Evolutionary conservation across 1,140 invertebrate genomes (phyloP), one percentile per base, ranked within the genome.

Genomic region (Pissodes strobi): DNA sequence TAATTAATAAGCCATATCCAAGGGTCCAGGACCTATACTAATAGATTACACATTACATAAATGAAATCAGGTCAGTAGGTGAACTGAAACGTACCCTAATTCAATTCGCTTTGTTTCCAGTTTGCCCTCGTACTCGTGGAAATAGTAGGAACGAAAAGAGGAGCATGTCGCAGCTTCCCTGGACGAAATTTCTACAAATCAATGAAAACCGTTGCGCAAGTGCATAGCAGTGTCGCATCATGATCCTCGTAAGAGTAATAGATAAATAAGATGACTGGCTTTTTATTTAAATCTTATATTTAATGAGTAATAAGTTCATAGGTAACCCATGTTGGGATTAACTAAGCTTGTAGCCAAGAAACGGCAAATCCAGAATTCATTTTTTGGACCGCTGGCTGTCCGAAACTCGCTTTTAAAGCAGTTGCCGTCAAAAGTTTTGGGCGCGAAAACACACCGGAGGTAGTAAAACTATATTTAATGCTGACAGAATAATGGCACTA

Each of bases 51-150:
- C 22, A 1, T 27, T 27, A 27, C 25, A 27, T 27, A 22, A 52
- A 34, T 23, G 39, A 45, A 57, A 57, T 43, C 21, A 45, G 55
- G 55, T 57, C 56, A 59, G 25, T 59, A 59, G 41, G 56, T 59
- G 13, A 59, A 57, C 19, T 21, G 30, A 41, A 46, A 34, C 30
- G 19, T 57, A 57, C 39, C 12, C 53, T 22, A 55, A 55, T 39
- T 22, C 34, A 41, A 38, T 23, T 39, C 13, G n/a, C 25, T 41
- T 49, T 48, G 43, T 59, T 59, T 48, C 48, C 56, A 59, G 18
- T 46, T 48, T 34, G 37, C 39, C 56, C 56, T 49, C 56, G 56
- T 59, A 59, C 17, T 19, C 5, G 48, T 13, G 23, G 23, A 51
- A 30, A 51, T 30, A 51, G 48, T 25, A 25, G 48, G 48, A 27